Evolutionary conservation across 2,797 vertebrate genomes (phyloP).

Genomic region (Lutjanus argentimaculatus): DNA sequence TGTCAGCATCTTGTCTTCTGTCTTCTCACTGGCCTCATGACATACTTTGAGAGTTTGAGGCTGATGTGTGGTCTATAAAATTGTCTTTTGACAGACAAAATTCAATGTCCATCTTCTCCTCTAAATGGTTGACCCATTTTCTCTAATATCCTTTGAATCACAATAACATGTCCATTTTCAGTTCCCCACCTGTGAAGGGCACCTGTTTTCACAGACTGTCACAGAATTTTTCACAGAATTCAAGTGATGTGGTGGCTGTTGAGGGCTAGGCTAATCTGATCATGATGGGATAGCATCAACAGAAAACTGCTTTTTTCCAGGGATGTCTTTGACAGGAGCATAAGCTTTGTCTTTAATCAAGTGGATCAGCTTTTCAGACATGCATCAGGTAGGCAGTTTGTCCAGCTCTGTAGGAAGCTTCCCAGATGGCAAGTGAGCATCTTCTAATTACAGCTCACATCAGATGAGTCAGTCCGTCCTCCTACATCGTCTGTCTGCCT

Average conservation of each 20-base stretch:
- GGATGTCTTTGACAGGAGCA: neutral
- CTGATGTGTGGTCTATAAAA: neutral
- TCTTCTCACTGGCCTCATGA: neutral
- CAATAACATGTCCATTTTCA: neutral
- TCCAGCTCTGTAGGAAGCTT: constrained; percentile 19
- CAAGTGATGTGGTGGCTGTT: neutral
- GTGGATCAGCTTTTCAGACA: constrained; percentile 1
- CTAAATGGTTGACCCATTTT: neutral
- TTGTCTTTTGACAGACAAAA: neutral
- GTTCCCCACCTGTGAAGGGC: neutral
- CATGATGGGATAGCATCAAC: neutral
- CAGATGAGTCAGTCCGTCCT: constrained; percentile 60
- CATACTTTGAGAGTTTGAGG: neutral
- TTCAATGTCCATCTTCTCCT: neutral
- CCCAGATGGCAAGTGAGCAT: constrained; percentile 41
- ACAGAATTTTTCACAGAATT: neutral
- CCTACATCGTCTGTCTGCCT: constrained; percentile 45
- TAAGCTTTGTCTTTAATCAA: neutral
- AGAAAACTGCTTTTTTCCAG: neutral
- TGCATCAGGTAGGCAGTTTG: constrained; percentile 12
- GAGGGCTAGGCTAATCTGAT: neutral
- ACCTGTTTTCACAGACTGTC: neutral
- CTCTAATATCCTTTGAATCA: neutral
- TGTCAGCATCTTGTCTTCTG: neutral
- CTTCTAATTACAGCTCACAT: constrained; percentile 53